phyloP scores from a whole-genome alignment of 2,113 vertebrate genomes.

The Microtus ochrogaster region DNA sequence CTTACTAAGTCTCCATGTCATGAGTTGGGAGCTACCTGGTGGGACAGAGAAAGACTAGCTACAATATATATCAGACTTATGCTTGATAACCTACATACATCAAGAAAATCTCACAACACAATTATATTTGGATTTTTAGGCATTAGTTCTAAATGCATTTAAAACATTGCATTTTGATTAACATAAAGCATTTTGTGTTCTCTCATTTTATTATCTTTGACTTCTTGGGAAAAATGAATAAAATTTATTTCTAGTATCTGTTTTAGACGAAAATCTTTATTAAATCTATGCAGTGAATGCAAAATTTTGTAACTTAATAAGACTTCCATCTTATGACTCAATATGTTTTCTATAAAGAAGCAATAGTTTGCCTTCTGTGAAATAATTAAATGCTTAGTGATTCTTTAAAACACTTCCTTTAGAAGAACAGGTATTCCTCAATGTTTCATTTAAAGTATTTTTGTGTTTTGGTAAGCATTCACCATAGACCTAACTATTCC shows the following conservation, averaged over 20 bases:
- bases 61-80: neutral
- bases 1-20: too few relatives aligned
- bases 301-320: neutral
- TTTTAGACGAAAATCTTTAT: neutral
- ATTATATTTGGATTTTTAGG: neutral
- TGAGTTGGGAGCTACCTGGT: too few relatives aligned
- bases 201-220: neutral
- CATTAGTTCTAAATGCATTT: neutral
- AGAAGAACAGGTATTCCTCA: neutral
- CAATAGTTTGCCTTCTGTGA: neutral
- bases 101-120: neutral
- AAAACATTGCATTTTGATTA: neutral
- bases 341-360: neutral
- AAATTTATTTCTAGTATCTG: neutral
- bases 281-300: neutral
- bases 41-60: too few relatives aligned
- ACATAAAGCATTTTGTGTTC: neutral
- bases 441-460: neutral
- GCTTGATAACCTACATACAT: neutral
- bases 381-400: neutral
- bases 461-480: neutral
- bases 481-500: neutral
- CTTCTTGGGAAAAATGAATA: neutral
- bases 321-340: neutral
- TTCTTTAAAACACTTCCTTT: neutral